phyloP scores from a whole-genome alignment of 2,888 invertebrate genomes.

The Himalopsyche japonica region DNA sequence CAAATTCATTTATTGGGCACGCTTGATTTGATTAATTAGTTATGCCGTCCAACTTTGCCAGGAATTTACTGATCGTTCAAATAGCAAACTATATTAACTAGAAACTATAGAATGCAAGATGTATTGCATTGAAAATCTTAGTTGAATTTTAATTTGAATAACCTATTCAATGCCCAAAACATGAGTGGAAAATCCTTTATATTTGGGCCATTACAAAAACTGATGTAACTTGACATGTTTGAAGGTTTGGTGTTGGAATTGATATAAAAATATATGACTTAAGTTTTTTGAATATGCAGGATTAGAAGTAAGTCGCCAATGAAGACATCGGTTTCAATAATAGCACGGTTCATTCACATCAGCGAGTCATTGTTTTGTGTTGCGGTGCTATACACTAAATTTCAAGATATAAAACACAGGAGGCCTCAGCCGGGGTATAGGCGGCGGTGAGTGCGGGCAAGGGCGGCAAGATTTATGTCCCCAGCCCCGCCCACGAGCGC shows the following conservation, averaged over 20 bases:
- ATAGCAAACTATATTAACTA: too few relatives aligned
- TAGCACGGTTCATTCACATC: neutral
- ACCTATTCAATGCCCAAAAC: too few relatives aligned
- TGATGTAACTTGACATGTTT: neutral
- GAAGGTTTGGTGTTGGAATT: neutral
- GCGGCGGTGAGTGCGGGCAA: constrained; percentile 21
- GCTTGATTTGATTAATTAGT: too few relatives aligned
- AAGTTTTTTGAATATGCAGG: neutral
- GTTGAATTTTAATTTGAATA: too few relatives aligned
- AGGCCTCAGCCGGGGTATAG: neutral
- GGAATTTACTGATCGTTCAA: too few relatives aligned
- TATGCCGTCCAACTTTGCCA: too few relatives aligned
- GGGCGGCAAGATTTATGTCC: constrained; percentile 43
- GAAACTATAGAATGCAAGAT: too few relatives aligned
- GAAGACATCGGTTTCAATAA: neutral
- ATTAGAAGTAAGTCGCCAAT: neutral
- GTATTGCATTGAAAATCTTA: too few relatives aligned
- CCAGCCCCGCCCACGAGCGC: constrained; percentile 39
- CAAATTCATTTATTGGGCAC: too few relatives aligned
- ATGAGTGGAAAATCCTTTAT: too few relatives aligned
- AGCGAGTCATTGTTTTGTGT: neutral
- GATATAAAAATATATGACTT: neutral
- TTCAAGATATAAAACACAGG: neutral
- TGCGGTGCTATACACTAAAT: neutral
- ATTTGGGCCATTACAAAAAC: too few relatives aligned